Evolutionary conservation across 2,888 invertebrate species (phyloP), one percentile per base, ranked within the genome.

Genomic region (Listrodromus nycthemerus): DNA sequence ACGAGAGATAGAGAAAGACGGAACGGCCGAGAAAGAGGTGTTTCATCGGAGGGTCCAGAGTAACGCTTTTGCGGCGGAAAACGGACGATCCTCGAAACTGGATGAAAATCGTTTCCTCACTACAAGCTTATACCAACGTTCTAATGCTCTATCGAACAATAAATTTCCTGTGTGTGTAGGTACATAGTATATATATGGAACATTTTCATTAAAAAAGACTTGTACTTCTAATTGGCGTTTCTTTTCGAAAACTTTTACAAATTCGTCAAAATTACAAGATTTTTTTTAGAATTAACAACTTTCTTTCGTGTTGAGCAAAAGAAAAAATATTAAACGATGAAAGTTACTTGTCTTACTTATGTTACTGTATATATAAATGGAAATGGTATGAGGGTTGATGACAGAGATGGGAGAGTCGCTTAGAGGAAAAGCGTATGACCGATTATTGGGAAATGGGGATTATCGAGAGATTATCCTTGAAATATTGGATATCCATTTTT

Each of bases 61-160:
- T 69, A 80, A 75, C 50, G 48, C 27, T 58, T n/a, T 67, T 50
- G 37, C 33, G 55, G 13, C 58, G 33, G 71, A 33, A 61, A 61
- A 61, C 61, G 61, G n/a, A 8, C 30, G 61, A 33, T 24, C 30
- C 30, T 21, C 8, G 16, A 73, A 55, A 41, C 27, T 52, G 50
- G 80, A 80, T 33, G 73, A 52, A 66, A 67, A 73, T 58, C 66
- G 80, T 73, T 80, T 73, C 66, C 24, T 80, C 80, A 58, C 73
- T 66, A n/a, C 37, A 16, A 33, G 70, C 61, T 82, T 37, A 21
- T 66, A 30, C 71, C 66, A 52, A 16, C 21, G 41, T 27, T 77
- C 48, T 71, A 19, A 76, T 77, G 27, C 19, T 65, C n/a, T 16
- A 67, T 41, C 24, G 48, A 75, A 69, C 58, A 61, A 37, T 16